Base-by-base conservation (phyloP, 1,140 invertebrate genomes). In the Tetramorium parvispinum region DNA sequence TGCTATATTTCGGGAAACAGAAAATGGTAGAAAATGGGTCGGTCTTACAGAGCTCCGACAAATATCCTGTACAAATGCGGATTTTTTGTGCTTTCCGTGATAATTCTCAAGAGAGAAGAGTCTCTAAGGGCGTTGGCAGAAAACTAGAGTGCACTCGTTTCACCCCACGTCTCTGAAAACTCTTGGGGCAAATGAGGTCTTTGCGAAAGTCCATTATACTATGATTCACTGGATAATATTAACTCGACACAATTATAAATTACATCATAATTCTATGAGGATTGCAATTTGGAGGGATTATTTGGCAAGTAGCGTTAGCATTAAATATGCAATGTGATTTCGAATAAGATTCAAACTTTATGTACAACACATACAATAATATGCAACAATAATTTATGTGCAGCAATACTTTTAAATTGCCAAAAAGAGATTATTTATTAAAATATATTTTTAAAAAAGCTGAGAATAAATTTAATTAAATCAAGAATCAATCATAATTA, bases 201-300 rank as follows among this genome's bases (percentile, higher is more conserved):
- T 46, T 59, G 24, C 37, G 71, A 89, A 59, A 89, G 91, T 91
- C 83, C 88, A 91, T 92, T 92, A 91, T 78, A 53, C 49, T 13
- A 51, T 51, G 55, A 55, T 79, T 61, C 53, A 53, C 76, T 63
- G n/a, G 43, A 63, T 57, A 11, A 46, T 51, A 16, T 46, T 46
- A 68, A 43, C 32, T 87, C 63, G 71, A 85, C 46, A 77, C 40
- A 24, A 59, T 75, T 63, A 68, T 59, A 5, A 13, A 63, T 53
- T 76, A 21, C n/a, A 43, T 13, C 10, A 1, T 43, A 37, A 6
- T 85, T 59, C 10, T 11, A 32, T 16, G 18, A 46, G 10, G 2
- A 70, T 57, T 27, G 13, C 4, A 27, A 70, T 8, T 49, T 18
- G 13, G 7, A 21, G 0, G 49, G n/a, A 71, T n/a, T n/a, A 32